A percentile compares a stretch with the other conserved stretches of the same genome.
phyloP scores from a whole-genome alignment of 2,113 vertebrate genomes.

The Alethe castanea region DNA sequence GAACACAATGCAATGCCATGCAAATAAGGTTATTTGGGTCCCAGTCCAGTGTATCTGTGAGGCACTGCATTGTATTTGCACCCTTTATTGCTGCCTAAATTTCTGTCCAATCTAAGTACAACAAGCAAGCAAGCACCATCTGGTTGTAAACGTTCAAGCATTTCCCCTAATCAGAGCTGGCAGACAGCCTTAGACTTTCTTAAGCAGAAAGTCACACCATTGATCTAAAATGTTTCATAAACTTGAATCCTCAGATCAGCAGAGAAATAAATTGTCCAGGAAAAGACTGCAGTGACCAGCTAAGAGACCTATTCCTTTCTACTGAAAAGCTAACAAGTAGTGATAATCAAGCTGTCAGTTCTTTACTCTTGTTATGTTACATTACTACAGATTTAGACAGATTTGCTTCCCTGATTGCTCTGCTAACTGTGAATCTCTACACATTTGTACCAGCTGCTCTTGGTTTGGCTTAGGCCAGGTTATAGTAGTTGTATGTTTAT shows the following conservation, averaged over 20 bases:
- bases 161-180: neutral
- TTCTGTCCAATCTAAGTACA: neutral
- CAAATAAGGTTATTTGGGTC: neutral
- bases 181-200: neutral
- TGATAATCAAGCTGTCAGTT: neutral
- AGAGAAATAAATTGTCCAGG: neutral
- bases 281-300: neutral
- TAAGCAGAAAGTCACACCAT: neutral
- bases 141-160: fast-evolving
- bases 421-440: neutral
- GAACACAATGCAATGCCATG: neutral
- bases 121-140: neutral
- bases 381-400: neutral
- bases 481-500: neutral
- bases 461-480: neutral
- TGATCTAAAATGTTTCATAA: neutral
- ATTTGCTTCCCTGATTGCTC: neutral
- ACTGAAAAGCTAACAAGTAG: neutral
- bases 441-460: neutral
- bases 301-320: neutral
- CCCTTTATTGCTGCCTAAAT: neutral
- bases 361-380: neutral
- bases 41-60: neutral
- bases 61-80: neutral
- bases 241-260: neutral